These are phyloP conservation scores for Drosophila emarginata DNA, from an alignment of 2,888 invertebrate species.

Conservation along the genomic window DNA sequence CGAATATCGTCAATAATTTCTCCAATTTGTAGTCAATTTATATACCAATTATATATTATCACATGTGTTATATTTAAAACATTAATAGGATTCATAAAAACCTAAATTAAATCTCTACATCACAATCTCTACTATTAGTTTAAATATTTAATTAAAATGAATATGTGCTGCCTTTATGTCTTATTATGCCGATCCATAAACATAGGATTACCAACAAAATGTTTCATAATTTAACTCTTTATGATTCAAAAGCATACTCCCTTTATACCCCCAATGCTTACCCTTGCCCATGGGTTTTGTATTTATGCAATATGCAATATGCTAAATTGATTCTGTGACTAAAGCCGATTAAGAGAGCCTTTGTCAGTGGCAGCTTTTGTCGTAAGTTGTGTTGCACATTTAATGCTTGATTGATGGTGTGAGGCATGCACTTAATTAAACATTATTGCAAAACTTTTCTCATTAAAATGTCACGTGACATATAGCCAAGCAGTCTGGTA, in stretches of 20 bases:
- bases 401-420: conserved; percentile 37
- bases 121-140: too few relatives aligned
- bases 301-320: conserved; percentile 46
- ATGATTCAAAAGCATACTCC: neutral
- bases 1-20: too few relatives aligned
- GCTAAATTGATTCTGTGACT: conserved; percentile 33
- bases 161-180: too few relatives aligned
- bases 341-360: conserved; percentile 13
- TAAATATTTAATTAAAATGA: too few relatives aligned
- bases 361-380: neutral
- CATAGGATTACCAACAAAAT: too few relatives aligned
- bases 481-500: neutral
- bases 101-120: too few relatives aligned
- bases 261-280: neutral
- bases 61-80: too few relatives aligned
- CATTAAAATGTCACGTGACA: conserved; percentile 64
- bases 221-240: neutral
- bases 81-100: too few relatives aligned
- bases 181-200: too few relatives aligned
- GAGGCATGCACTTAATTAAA: conserved; percentile 57
- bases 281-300: conserved; percentile 6
- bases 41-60: too few relatives aligned
- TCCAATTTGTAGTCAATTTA: too few relatives aligned
- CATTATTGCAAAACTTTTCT: conserved; percentile 50
- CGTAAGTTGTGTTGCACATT: neutral